Conservation (phyloP, 2,888 invertebrate genomes). For the Antheraea yamamai region DNA sequence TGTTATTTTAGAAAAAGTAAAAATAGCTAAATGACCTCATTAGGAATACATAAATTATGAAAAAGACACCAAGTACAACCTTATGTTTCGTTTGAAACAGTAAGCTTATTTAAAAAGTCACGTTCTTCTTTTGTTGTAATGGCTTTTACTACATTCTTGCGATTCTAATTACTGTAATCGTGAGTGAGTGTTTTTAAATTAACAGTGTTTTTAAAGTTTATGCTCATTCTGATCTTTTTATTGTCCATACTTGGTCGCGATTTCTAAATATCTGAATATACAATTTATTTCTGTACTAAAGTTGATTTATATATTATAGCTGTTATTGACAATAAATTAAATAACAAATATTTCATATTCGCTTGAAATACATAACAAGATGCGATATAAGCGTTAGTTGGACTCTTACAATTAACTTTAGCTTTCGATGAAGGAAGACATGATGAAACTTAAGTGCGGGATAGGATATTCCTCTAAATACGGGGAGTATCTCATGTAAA, state of each 20-base stretch:
- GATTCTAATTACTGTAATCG: neutral
- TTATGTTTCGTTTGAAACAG: neutral
- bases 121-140: neutral
- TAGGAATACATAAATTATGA: neutral
- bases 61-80: neutral
- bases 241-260: neutral
- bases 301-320: too few relatives aligned
- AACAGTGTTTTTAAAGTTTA: neutral
- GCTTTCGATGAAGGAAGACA: too few relatives aligned
- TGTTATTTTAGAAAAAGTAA: neutral
- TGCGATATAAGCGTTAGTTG: too few relatives aligned
- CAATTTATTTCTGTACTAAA: neutral
- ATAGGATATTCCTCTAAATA: too few relatives aligned
- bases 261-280: neutral
- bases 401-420: too few relatives aligned
- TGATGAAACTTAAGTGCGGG: too few relatives aligned
- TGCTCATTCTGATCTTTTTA: neutral
- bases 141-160: neutral
- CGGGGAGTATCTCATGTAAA: too few relatives aligned
- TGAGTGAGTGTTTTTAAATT: neutral
- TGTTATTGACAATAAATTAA: too few relatives aligned
- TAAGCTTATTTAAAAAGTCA: neutral
- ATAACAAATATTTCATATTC: too few relatives aligned
- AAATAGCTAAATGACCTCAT: constrained; percentile 10
- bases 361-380: too few relatives aligned